Percentiles rank a stretch among this genome's conserved stretches.
phyloP scores from a whole-genome alignment of 2,888 invertebrate genomes.

The Matsumyia berberina region DNA sequence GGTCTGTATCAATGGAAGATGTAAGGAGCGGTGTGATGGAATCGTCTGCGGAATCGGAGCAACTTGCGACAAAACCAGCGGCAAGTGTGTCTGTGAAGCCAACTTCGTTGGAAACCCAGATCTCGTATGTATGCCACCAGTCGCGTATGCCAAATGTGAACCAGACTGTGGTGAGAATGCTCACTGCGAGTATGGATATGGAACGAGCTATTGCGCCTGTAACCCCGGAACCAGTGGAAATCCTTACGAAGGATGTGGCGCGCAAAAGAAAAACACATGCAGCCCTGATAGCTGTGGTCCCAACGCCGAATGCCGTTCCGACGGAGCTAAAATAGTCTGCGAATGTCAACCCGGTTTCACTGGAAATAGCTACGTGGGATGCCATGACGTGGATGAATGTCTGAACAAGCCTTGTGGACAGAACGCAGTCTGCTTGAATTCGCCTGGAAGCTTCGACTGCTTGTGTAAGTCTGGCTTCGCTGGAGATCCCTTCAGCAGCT shows the following conservation, averaged over 20 bases:
- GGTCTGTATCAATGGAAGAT: conserved; percentile 94
- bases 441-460: conserved; percentile 94
- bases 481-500: conserved; percentile 94
- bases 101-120: conserved; percentile 96
- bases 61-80: conserved; percentile 91
- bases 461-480: conserved; percentile 93
- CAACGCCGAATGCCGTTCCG: conserved; percentile 92
- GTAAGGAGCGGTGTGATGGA: conserved; percentile 94
- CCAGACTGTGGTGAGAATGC: conserved; percentile 93
- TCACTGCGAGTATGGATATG: conserved; percentile 92
- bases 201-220: conserved; percentile 91
- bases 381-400: conserved; percentile 94
- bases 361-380: conserved; percentile 94
- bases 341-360: conserved; percentile 92
- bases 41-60: conserved; percentile 95
- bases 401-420: conserved; percentile 91
- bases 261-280: conserved; percentile 89
- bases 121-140: conserved; percentile 94
- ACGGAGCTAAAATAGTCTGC: conserved; percentile 90
- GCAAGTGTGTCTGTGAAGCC: conserved; percentile 93
- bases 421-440: conserved; percentile 95
- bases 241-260: conserved; percentile 92
- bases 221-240: conserved; percentile 93
- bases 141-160: conserved; percentile 90
- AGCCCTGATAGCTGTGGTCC: conserved; percentile 89